Percentiles rank a stretch among this genome's conserved stretches.
Conservation (phyloP, 2,888 invertebrate species). For the Diarsia mendica region DNA sequence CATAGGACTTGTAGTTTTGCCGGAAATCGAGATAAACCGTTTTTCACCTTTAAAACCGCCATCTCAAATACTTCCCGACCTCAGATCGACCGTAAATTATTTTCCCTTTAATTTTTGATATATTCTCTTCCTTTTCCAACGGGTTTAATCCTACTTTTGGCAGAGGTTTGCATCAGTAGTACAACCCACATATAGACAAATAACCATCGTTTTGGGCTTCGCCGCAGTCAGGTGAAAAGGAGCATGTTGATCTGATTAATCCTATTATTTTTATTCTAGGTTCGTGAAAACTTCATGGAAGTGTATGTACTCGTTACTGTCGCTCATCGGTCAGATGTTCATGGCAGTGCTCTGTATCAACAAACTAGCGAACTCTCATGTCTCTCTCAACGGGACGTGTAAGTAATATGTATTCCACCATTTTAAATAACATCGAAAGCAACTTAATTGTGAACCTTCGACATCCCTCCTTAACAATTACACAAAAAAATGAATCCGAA, state of each 20-base stretch:
- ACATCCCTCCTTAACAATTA: neutral
- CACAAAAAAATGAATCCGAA: too few relatives aligned
- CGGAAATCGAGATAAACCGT: too few relatives aligned
- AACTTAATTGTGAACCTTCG: neutral
- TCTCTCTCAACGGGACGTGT: slow-evolving; percentile 80
- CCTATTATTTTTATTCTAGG: slow-evolving; percentile 66
- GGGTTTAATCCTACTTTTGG: too few relatives aligned
- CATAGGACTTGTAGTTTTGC: too few relatives aligned
- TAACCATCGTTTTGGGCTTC: too few relatives aligned
- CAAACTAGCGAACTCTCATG: slow-evolving; percentile 68
- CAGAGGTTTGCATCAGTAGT: neutral
- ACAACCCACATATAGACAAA: neutral
- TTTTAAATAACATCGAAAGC: neutral
- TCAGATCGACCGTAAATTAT: too few relatives aligned
- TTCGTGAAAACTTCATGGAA: slow-evolving; percentile 82
- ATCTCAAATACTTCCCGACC: too few relatives aligned
- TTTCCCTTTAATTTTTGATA: too few relatives aligned
- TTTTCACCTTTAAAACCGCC: too few relatives aligned
- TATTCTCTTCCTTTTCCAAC: too few relatives aligned
- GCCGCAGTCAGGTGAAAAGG: neutral
- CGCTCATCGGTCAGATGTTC: slow-evolving; percentile 81
- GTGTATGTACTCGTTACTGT: slow-evolving; percentile 75
- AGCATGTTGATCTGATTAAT: neutral
- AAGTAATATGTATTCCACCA: slow-evolving; percentile 57
- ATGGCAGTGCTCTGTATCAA: slow-evolving; percentile 78